phyloP scores from a whole-genome alignment of 2,113 vertebrate species.

The Todiramphus chloris region DNA sequence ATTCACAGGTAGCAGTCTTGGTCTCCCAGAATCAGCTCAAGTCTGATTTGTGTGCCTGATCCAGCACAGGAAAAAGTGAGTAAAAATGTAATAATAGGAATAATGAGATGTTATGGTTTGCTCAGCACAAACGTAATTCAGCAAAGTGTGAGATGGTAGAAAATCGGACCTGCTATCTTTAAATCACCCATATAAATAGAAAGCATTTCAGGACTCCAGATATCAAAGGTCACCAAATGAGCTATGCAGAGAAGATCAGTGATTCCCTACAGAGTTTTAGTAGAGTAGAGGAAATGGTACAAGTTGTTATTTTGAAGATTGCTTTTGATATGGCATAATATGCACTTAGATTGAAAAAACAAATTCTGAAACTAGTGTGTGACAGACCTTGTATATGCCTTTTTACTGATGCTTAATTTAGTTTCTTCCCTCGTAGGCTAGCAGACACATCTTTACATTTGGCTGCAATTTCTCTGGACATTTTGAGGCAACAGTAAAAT shows the following conservation, averaged over 20 bases:
- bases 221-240: neutral
- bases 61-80: neutral
- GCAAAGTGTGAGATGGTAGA: neutral
- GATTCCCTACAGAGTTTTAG: neutral
- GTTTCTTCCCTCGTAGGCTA: neutral
- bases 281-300: neutral
- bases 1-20: neutral
- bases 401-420: neutral
- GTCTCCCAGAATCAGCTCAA: neutral
- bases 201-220: neutral
- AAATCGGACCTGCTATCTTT: neutral
- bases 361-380: neutral
- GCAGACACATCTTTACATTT: neutral
- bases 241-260: neutral
- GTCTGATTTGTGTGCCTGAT: neutral
- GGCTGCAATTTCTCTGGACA: neutral
- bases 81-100: neutral
- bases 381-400: neutral
- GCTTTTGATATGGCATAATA: neutral
- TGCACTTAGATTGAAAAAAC: neutral
- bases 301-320: neutral
- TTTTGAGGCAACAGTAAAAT: neutral
- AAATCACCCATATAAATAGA: neutral
- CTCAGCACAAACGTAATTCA: neutral
- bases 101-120: neutral